Conservation (phyloP, 1,140 invertebrate species). For the Onthophagus taurus region DNA sequence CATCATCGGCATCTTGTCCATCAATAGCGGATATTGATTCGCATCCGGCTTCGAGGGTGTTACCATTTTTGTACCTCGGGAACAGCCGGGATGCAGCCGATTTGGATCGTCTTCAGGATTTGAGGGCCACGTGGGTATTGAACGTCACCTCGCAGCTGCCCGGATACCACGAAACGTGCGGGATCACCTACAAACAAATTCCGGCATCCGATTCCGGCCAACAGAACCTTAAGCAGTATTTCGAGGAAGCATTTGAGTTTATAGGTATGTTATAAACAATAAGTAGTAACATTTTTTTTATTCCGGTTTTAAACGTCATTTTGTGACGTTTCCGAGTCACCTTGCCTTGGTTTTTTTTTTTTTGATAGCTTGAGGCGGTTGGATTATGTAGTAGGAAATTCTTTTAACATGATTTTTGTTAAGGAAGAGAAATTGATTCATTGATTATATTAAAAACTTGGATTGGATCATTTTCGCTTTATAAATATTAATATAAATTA, state of each 20-base stretch:
- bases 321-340: no score
- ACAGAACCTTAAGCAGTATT: slow-evolving; percentile 87
- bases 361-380: no score
- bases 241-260: slow-evolving; percentile 82
- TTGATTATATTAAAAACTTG: no score
- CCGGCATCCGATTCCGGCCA: slow-evolving; percentile 77
- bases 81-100: slow-evolving; percentile 78
- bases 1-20: slow-evolving; percentile 33
- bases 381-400: no score
- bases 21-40: slow-evolving; percentile 56
- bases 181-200: slow-evolving; percentile 72
- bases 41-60: slow-evolving; percentile 67
- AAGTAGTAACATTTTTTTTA: no score
- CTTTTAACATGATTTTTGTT: no score
- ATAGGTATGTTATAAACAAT: slow-evolving; percentile 89
- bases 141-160: slow-evolving; percentile 76
- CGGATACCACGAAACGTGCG: slow-evolving; percentile 56
- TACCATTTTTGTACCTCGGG: slow-evolving; percentile 82
- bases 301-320: no score
- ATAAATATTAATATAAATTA: no score
- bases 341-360: no score
- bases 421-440: no score
- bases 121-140: slow-evolving; percentile 66
- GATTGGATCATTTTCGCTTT: no score
- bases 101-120: slow-evolving; percentile 51